Conservation (phyloP, 2,888 invertebrate species). For the Apodemia duryi region DNA sequence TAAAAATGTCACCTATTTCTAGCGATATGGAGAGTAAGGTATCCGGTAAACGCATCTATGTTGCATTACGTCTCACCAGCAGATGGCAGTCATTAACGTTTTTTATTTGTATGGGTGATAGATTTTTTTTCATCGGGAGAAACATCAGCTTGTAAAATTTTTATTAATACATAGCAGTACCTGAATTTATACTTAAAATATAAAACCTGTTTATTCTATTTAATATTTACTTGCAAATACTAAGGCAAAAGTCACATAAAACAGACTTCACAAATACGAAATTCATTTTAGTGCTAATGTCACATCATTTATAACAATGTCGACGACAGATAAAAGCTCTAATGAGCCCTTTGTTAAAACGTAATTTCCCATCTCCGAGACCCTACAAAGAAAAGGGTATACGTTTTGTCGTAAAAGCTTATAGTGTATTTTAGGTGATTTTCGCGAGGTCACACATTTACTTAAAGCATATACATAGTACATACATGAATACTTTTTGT, state of each 20-base stretch:
- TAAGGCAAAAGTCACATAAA: background rate
- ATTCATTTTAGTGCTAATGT: slow-evolving; percentile 11
- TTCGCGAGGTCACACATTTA: slow-evolving; percentile 1
- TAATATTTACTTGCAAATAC: background rate
- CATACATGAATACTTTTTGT: background rate
- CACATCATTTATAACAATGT: slow-evolving; percentile 2
- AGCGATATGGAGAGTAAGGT: too few species aligned
- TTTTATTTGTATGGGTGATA: too few species aligned
- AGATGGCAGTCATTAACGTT: too few species aligned
- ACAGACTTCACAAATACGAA: background rate
- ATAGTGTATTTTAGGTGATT: slow-evolving; percentile 1
- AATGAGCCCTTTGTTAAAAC: slow-evolving; percentile 15
- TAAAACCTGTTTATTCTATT: too few species aligned
- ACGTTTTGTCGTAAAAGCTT: slow-evolving; percentile 6
- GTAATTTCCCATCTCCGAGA: slow-evolving; percentile 12
- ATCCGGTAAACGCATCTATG: too few species aligned
- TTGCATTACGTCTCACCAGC: too few species aligned
- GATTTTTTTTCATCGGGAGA: too few species aligned
- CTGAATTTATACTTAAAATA: too few species aligned
- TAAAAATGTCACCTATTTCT: too few species aligned
- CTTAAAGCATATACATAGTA: background rate
- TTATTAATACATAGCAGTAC: too few species aligned
- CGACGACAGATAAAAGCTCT: slow-evolving; percentile 12
- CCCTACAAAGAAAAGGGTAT: slow-evolving; percentile 4
- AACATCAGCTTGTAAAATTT: too few species aligned